Base-by-base conservation (phyloP, 1,140 invertebrate species). In the Portunus trituberculatus region DNA sequence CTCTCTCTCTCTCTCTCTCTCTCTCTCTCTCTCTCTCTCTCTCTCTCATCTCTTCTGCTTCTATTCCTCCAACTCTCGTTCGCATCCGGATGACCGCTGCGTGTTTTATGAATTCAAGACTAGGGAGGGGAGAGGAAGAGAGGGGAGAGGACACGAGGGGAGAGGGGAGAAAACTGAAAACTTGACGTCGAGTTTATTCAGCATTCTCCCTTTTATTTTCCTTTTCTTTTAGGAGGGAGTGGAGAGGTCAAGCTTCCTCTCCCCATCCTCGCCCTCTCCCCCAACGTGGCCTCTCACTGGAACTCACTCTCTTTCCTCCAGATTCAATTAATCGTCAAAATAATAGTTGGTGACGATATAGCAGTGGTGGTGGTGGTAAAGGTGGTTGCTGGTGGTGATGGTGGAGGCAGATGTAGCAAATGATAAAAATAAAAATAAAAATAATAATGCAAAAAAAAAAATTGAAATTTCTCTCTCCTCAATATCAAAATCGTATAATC, bases 81-180 rank as follows among this genome's bases (percentile, higher is more conserved):
- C 67, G 67, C 67, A 12, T 20, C 67, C 67, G 67, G 67, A 76
- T 76, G 67, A 76, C 67, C 67, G 67, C 67, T 76, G 67, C 67
- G 67, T 76, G 67, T 76, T 76, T 76, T 76, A 76, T 76, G 67
- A 76, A 76, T 76, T 76, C 67, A 90, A 14, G 88, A n/a, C 25
- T 48, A 10, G 16, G 67, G n/a, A 7, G n/a, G 67, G n/a, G 16
- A 76, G 67, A 39, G 1, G 39, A 39, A 6, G 39, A 88, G 12
- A 14, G 12, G 31, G 31, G 28, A n/a, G 31, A 14, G 86, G 86
- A 88, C 4, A 39, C 6, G 28, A n/a, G 28, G 14, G 31, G 28
- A 52, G 39, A 46, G 16, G 39, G 48, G n/a, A 20, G 28, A 29
- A 29, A 20, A 52, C 1, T 28, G 28, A 29, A 46, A 52, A 76